Conservation (phyloP, 2,797 vertebrate species). For the Dendrocincla tyrannina region DNA sequence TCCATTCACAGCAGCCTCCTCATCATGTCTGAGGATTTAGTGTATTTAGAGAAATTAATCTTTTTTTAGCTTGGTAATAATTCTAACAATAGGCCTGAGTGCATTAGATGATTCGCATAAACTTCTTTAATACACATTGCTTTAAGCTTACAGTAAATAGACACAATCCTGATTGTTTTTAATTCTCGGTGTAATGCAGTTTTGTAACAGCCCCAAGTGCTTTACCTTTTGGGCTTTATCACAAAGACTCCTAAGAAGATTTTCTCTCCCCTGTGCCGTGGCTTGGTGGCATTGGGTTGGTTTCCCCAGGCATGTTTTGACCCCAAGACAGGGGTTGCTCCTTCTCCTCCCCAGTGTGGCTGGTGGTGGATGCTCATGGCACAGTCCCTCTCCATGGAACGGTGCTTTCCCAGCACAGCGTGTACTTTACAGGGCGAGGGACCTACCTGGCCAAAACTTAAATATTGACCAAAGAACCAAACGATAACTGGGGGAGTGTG, state of each 20-base stretch:
- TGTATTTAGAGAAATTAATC: conserved; percentile 78
- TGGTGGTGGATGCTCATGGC: not conserved
- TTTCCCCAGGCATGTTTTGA: not conserved
- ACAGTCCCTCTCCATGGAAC: not conserved
- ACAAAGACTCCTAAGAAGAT: not conserved
- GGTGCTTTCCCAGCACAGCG: not conserved
- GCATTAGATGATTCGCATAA: conserved; percentile 71
- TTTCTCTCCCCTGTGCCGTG: not conserved
- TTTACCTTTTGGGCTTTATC: conserved; percentile 47
- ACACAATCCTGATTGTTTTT: conserved; percentile 63
- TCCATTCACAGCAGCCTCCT: conserved; percentile 26
- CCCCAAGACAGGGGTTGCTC: not conserved
- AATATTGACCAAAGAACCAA: conserved; percentile 39
- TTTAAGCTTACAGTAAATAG: conserved; percentile 69
- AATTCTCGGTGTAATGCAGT: conserved; percentile 29
- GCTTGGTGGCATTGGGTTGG: not conserved
- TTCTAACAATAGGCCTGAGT: conserved; percentile 71
- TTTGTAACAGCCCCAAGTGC: conserved; percentile 42
- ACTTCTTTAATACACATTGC: conserved; percentile 71
- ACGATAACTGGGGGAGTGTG: not conserved
- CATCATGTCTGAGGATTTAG: conserved; percentile 68
- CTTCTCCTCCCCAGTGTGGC: not conserved
- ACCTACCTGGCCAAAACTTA: conserved; percentile 11
- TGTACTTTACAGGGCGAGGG: conserved; percentile 47
- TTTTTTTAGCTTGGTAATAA: conserved; percentile 74